These are phyloP conservation scores for Lasiurus borealis DNA, from an alignment of 2,113 vertebrate species.

Conservation along the genomic window DNA sequence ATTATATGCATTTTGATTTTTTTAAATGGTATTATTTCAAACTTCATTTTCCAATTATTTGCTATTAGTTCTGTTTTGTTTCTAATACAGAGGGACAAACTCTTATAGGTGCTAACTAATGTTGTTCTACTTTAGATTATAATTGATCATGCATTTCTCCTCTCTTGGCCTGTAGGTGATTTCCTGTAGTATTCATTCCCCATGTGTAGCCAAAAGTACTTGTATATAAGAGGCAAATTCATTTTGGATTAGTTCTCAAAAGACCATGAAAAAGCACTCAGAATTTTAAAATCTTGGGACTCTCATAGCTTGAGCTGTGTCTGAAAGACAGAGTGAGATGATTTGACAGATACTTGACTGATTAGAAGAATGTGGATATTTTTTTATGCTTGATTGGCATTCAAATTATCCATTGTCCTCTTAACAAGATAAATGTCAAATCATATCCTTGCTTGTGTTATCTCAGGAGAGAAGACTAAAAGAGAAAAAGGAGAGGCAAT, in stretches of 20 bases:
- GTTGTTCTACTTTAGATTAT: not conserved
- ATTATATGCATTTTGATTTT: slow-evolving; percentile 36
- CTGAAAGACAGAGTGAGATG: slow-evolving; percentile 69
- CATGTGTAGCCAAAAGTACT: not conserved
- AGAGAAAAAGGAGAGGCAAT: not conserved
- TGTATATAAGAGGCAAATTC: slow-evolving; percentile 9
- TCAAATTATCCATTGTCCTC: slow-evolving; percentile 74
- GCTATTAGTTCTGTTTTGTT: not conserved
- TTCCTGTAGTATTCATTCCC: not conserved
- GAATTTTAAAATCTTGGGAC: slow-evolving; percentile 46
- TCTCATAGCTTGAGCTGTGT: slow-evolving; percentile 40
- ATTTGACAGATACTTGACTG: slow-evolving; percentile 71
- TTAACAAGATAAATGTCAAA: slow-evolving; percentile 77
- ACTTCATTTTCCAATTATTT: slow-evolving; percentile 40
- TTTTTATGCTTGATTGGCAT: slow-evolving; percentile 66
- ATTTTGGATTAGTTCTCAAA: slow-evolving; percentile 60
- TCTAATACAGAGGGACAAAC: not conserved
- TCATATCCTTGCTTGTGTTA: slow-evolving; percentile 63
- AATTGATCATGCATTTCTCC: not conserved
- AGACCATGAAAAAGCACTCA: slow-evolving; percentile 50
- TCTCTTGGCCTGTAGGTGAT: not conserved
- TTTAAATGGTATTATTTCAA: slow-evolving; percentile 46
- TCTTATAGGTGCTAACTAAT: not conserved
- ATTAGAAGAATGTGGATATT: slow-evolving; percentile 65
- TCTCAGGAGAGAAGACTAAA: slow-evolving; percentile 50